phyloP scores from a whole-genome alignment of 2,888 invertebrate genomes.

The Teleogryllus oceanicus region DNA sequence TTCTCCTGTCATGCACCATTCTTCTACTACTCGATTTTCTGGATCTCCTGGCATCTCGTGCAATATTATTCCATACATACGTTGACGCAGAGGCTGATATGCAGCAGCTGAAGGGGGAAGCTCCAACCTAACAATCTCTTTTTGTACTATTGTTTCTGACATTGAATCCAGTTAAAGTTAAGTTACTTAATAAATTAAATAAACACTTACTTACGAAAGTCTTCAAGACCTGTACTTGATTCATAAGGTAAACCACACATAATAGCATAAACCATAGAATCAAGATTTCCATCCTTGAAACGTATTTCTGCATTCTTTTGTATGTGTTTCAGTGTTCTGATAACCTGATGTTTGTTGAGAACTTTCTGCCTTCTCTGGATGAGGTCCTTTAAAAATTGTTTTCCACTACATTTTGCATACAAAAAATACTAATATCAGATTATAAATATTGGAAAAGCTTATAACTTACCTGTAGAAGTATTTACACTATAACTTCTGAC shows the following conservation, averaged over 20 bases:
- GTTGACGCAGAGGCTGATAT: slow-evolving; percentile 40
- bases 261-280: slow-evolving; percentile 36
- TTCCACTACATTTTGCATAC: too few species aligned
- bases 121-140: slow-evolving; percentile 22
- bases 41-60: slow-evolving; percentile 38
- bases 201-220: slow-evolving; percentile 37
- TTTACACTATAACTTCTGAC: slow-evolving; percentile 32
- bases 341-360: background rate
- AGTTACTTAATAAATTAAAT: background rate
- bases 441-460: too few species aligned
- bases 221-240: slow-evolving; percentile 42
- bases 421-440: too few species aligned
- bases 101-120: slow-evolving; percentile 40
- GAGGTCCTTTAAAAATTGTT: background rate
- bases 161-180: background rate
- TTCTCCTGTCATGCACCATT: slow-evolving; percentile 43
- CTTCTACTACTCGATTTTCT: slow-evolving; percentile 38
- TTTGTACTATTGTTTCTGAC: too few species aligned
- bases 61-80: slow-evolving; percentile 42
- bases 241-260: slow-evolving; percentile 41
- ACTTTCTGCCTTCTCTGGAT: background rate
- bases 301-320: slow-evolving; percentile 32
- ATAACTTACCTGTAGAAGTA: background rate
- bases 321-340: slow-evolving; percentile 29
- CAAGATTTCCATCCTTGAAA: slow-evolving; percentile 27